Base-by-base conservation (phyloP, 2,888 invertebrate genomes). In the Agrochola lychnidis region DNA sequence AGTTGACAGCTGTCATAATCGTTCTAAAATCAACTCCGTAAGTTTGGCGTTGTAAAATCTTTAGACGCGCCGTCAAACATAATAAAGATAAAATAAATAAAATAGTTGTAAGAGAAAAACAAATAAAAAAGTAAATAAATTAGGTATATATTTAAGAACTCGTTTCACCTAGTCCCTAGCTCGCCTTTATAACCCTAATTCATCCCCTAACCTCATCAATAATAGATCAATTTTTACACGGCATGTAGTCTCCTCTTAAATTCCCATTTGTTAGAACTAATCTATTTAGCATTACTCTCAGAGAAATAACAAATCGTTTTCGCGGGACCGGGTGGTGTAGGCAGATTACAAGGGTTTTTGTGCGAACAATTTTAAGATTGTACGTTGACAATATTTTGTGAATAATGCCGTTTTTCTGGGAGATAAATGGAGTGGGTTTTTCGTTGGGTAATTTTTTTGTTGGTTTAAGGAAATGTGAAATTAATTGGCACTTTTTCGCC, bases 301-400 rank as follows among this genome's bases (percentile, higher is more conserved):
- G 67, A 73, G 83, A 73, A 83, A 81, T 74, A 83, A 79, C 57
- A 83, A 81, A 83, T 81, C 73, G 69, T 57, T 81, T 73, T 61
- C 62, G 56, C 40, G 51, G 61, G 30, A 30, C 56, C 79, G 79
- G 79, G 22, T 80, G 79, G 66, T 67, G 78, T 70, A 80, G 79
- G 83, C 79, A 80, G 83, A 80, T 80, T 82, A 70, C 83, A 61
- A 57, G 64, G 79, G 70, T 83, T 80, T 80, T 80, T 80, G 63
- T 48, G 66, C 48, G 61, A 82, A 62, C 66, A 80, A 82, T 70
- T 78, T 77, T 61, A 56, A 70, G 70, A 77, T 79, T 69, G 64
- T 56, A 42, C 83, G 83, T 82, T 70, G 79, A 80, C 78, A 78
- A 67, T 61, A 66, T 77, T 80, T 80, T 53, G 61, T 57, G 70